Base-by-base conservation (phyloP, 2,888 invertebrate genomes). In the Nezara viridula region DNA sequence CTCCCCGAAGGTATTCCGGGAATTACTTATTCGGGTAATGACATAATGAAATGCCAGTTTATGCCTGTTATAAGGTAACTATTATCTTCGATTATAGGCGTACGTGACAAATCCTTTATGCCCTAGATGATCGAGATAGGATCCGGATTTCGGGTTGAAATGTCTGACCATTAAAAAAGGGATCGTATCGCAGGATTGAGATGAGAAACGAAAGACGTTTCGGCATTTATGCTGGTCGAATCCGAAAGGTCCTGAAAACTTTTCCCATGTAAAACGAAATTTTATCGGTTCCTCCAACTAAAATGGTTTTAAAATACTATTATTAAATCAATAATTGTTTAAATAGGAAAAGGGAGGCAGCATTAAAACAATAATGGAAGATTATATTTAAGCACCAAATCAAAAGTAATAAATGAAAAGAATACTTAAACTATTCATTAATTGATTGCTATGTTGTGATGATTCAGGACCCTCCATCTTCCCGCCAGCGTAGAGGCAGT, bases 51-150 rank as follows among this genome's bases (percentile, higher is more conserved):
- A 66, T 37, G 19, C 66, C 66, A 32, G 66, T 66, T 66, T 32
- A 66, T 66, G 19, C 32, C 66, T 60, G 60, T 14, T 60, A 60
- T n/a, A 60, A 27, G 60, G 27, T 60, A 27, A 60, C 27, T 7
- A 66, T 81, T 81, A 81, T 81, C 44, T 21, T 81, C 81, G 81
- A 81, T 81, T 81, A 81, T 44, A 81, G 81, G 24, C 81, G 19
- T 81, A 81, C 81, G 81, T 81, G 81, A 40, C n/a, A 81, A 81
- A 44, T n/a, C 44, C 81, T 44, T 81, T 81, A 66, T 66, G 24
- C 44, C n/a, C 81, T 44, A 81, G 81, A 44, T 44, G 40, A 81
- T 44, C 5, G 81, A n/a, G 81, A 66, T 66, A 66, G 14, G 66
- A 32, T 66, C 32, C 32, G 32, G 19, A 6, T 66, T 66, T 66